phyloP scores from a whole-genome alignment of 1,140 invertebrate genomes.

The Proales similis region DNA sequence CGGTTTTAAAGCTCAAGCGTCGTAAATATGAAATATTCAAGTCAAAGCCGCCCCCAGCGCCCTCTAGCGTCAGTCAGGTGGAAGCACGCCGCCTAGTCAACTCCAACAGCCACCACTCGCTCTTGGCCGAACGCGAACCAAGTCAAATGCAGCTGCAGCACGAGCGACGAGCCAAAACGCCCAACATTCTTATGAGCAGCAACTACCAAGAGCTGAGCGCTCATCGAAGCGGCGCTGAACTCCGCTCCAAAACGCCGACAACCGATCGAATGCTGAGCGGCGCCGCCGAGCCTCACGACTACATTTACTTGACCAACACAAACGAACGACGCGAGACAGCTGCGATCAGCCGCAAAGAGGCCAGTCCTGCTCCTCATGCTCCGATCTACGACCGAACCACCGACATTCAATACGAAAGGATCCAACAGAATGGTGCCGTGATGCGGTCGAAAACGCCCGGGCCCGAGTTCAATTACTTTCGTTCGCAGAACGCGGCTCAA shows the following conservation, averaged over 20 bases:
- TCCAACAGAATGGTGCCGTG: conserved; percentile 9
- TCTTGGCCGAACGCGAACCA: too few species aligned
- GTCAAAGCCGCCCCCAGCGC: conserved; percentile 17
- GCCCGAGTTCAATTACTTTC: conserved; percentile 34
- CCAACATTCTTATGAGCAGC: conserved; percentile 11
- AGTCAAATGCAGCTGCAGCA: too few species aligned
- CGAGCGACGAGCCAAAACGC: conserved; percentile 29
- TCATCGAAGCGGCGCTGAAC: neutral
- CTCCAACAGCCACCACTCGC: too few species aligned
- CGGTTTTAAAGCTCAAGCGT: conserved; percentile 12
- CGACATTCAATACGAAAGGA: conserved; percentile 21
- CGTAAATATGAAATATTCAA: conserved; percentile 33
- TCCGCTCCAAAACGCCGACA: conserved; percentile 34
- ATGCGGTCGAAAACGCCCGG: conserved; percentile 35
- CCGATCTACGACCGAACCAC: conserved; percentile 35
- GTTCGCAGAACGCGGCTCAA: too few species aligned
- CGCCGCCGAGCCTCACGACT: conserved; percentile 4
- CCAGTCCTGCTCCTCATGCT: conserved; percentile 3
- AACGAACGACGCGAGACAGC: neutral
- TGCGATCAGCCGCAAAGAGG: neutral
- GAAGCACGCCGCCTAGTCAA: too few species aligned
- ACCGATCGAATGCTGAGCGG: conserved; percentile 9
- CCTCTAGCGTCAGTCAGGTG: too few species aligned
- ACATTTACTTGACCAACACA: conserved; percentile 5
- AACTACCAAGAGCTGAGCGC: neutral